Conservation (phyloP, 2,113 vertebrate genomes). For the Datnioides undecimradiatus region DNA sequence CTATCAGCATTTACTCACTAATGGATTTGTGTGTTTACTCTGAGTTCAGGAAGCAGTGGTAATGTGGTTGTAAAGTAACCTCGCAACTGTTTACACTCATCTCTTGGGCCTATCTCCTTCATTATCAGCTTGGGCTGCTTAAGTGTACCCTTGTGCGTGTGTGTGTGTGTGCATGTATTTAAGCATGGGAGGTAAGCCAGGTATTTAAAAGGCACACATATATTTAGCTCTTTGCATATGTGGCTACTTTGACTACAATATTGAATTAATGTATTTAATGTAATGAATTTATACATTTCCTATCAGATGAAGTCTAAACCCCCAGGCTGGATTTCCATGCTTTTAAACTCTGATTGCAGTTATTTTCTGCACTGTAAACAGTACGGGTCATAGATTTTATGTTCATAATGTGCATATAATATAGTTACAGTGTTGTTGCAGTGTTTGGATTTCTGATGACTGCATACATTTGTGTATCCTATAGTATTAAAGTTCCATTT, state of each 20-base stretch:
- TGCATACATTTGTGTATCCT: not conserved
- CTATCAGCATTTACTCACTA: slow-evolving; percentile 51
- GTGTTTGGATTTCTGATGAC: slow-evolving; percentile 3
- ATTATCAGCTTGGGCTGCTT: slow-evolving; percentile 61
- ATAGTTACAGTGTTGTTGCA: not conserved
- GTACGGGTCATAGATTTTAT: not conserved
- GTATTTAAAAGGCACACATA: no score
- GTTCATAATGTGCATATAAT: not conserved
- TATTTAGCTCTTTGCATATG: no score
- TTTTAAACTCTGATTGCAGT: not conserved
- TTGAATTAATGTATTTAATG: no score
- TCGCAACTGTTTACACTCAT: slow-evolving; percentile 61
- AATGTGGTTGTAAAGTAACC: slow-evolving; percentile 67
- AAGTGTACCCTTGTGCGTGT: slow-evolving; percentile 20
- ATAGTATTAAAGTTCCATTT: not conserved
- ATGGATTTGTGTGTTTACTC: slow-evolving; percentile 69
- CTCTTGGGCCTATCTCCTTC: slow-evolving; percentile 41
- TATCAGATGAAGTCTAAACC: not conserved
- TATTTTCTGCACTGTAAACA: not conserved
- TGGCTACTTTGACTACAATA: no score
- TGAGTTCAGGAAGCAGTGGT: slow-evolving; percentile 56
- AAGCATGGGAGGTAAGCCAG: not conserved
- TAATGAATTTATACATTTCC: no score
- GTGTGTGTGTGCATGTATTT: slow-evolving; percentile 12
- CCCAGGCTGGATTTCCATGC: slow-evolving; percentile 2